Evolutionary conservation across 2,888 invertebrate species (phyloP), one percentile per base, ranked within the genome.

Genomic region (Galerucella calmariensis): DNA sequence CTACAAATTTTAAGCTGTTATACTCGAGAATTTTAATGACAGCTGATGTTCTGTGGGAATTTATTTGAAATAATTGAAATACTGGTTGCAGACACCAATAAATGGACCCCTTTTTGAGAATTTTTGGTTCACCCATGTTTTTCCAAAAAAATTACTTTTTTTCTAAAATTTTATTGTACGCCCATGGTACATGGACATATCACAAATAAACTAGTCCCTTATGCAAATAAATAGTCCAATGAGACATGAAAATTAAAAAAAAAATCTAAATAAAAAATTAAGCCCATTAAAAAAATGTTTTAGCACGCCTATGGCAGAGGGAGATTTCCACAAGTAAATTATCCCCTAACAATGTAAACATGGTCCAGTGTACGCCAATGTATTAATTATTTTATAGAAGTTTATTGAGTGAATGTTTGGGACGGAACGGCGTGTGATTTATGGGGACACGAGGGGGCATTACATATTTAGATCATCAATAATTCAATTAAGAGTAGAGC

Each of bases 381-480:
- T 9, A 8, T 16, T 20, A 56, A 56, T 56, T 56, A 9, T 46
- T 35, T 35, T 5, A 35, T 35, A 5, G 27, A 27, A 27, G 5
- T 35, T 5, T 61, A 61, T 61, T 4, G 14, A 35, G 14, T 35
- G 61, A 35, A 61, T n/a, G 35, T 14, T 61, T 14, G 4, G 6
- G 27, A 12, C 16, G 35, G 61, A 27, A 35, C 35, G 14, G 27
- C 27, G 61, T 65, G 63, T 65, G 63, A 65, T 65, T 65, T 65
- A 65, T 65, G 63, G 20, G 16, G 46, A 46, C 63, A 65, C 20
- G 63, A 16, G 20, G 44, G 20, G 46, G 63, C 63, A 65, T 16
- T 65, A 65, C 63, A 20, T 65, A 65, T 65, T 46, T 65, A 65
- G 63, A 65, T 46, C 63, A 65, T 44, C 63, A 65, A 44, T 65